These are phyloP conservation scores for Mesorhabditis spiculigera DNA, from an alignment of 2,888 invertebrate genomes.

Conservation along the genomic window DNA sequence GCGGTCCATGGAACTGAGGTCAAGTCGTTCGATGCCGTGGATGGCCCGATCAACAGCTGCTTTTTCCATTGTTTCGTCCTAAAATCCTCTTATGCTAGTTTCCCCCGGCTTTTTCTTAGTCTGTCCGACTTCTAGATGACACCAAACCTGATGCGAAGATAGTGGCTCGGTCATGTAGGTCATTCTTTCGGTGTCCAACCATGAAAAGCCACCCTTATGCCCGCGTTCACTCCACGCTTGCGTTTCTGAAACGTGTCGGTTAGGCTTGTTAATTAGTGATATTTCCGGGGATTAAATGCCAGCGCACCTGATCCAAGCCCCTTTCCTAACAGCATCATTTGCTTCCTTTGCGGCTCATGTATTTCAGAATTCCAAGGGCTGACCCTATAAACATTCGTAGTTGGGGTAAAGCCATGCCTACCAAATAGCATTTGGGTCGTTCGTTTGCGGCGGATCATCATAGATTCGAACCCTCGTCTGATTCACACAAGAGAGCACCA, in stretches of 20 bases:
- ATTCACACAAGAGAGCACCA: slow-evolving; percentile 25
- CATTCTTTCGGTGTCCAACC: background rate
- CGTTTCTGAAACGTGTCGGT: background rate
- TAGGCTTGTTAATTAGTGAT: too few species aligned
- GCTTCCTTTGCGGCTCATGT: slow-evolving; percentile 5
- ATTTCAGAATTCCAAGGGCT: background rate
- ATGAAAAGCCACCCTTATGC: slow-evolving; percentile 1
- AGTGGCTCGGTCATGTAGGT: slow-evolving; percentile 6
- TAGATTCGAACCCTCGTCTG: slow-evolving; percentile 26
- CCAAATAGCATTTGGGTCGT: slow-evolving; percentile 20
- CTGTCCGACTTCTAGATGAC: background rate
- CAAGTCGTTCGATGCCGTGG: slow-evolving; percentile 2
- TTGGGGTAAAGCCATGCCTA: slow-evolving; percentile 8
- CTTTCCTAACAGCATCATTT: background rate
- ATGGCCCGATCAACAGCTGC: slow-evolving; percentile 5
- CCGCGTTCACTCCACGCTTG: slow-evolving; percentile 6
- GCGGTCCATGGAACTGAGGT: background rate
- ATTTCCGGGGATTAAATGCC: too few species aligned
- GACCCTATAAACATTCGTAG: background rate
- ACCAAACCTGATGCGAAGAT: background rate
- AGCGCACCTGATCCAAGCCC: background rate
- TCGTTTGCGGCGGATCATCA: slow-evolving; percentile 18
- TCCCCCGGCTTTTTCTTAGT: background rate
- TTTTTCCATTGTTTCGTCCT: slow-evolving; percentile 1
- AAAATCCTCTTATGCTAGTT: background rate